Evolutionary conservation across 2,113 vertebrate genomes (phyloP), one percentile per base, ranked within the genome.

Genomic region (Eonycteris spelaea): DNA sequence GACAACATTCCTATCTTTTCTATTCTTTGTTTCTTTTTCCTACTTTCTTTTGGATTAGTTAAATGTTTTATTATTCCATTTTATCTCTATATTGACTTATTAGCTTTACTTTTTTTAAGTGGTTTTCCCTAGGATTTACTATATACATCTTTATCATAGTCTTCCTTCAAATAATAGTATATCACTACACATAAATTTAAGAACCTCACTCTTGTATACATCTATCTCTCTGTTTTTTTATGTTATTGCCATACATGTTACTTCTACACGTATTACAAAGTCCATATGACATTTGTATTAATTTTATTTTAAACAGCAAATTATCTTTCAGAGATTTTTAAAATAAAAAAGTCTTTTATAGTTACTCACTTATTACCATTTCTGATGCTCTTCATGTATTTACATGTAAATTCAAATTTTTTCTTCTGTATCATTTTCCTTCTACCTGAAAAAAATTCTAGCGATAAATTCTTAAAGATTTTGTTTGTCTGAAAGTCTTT

Each of bases 61-160:
- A 90, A 57, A 73, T 94, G 3, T 65, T 82, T 90, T 73, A 79
- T 79, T 51, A 84, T 95, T 86, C 18, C 18, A 21, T 91, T 94
- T 53, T 53, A 59, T 67, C 5, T 67, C 21, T 5, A 77, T 75
- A 30, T 15, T 90, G 43, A 70, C 14, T 86, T 51, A 70, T 1
- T 86, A 59, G 28, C 2, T 78, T 30, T 51, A 21, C 7, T 45
- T 30, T 55, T 82, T 88, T 71, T 10, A 70, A 45, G 14, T 53
- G 40, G 12, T 75, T 90, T 10, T 61, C 79, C 35, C 59, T 63
- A 80, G 7, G 8, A 0, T 14, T 57, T 79, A 71, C 1, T 33
- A 78, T 67, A 24, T 26, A 22, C 12, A 35, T 79, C 30, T 67
- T 93, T 95, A 70, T 55, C 38, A 65, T 68, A 55, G 53, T 85